A percentile compares a stretch with the other conserved stretches of the same genome.
These are phyloP conservation scores for Cyprinella venusta DNA, from an alignment of 2,797 vertebrate species.

Conservation along the genomic window DNA sequence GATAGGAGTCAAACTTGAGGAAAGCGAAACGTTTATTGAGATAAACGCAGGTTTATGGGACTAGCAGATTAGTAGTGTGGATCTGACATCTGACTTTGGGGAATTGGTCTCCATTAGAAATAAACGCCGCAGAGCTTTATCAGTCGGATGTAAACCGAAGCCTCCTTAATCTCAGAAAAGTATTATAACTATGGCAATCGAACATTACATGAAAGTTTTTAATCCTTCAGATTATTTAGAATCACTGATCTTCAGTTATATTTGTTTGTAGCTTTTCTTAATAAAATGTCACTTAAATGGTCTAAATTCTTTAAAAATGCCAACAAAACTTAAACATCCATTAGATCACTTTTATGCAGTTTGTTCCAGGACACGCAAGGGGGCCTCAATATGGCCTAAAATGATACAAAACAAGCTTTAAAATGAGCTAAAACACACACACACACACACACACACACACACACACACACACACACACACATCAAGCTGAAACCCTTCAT, in stretches of 20 bases:
- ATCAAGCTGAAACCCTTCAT: too few relatives aligned
- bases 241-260: not conserved
- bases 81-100: slow-evolving; percentile 32
- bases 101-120: slow-evolving; percentile 57
- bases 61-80: slow-evolving; percentile 17
- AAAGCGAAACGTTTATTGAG: slow-evolving; percentile 12
- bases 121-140: slow-evolving; percentile 43
- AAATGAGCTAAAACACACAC: not conserved
- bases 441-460: too few relatives aligned
- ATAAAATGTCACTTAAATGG: not conserved
- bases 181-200: not conserved
- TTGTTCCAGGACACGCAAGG: not conserved
- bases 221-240: not conserved
- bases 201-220: not conserved
- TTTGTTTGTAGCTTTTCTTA: not conserved
- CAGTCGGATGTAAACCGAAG: slow-evolving; percentile 42
- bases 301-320: not conserved
- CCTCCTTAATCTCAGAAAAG: not conserved
- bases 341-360: not conserved
- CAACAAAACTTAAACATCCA: not conserved
- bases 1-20: not conserved
- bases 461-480: too few relatives aligned
- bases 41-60: slow-evolving; percentile 39
- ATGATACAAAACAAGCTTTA: not conserved
- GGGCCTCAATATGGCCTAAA: not conserved